These are phyloP conservation scores for Chrysolina americana DNA, from an alignment of 2,888 invertebrate genomes.

Conservation along the genomic window DNA sequence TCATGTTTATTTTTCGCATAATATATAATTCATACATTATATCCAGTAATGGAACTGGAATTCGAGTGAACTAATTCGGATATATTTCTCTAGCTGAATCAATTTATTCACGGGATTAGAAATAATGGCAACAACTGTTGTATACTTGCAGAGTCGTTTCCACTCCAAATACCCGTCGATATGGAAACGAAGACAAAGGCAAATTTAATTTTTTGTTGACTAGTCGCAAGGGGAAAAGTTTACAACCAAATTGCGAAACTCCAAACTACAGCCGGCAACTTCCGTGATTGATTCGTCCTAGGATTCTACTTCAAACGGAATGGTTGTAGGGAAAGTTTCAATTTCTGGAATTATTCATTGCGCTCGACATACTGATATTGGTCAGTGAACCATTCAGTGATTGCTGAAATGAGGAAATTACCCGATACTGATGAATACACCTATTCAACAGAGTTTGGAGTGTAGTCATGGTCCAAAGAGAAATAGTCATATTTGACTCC, in stretches of 20 bases:
- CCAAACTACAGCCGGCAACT: not conserved
- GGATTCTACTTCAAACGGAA: conserved; percentile 12
- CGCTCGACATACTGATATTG: conserved; percentile 16
- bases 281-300: conserved; percentile 9
- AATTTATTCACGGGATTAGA: not conserved
- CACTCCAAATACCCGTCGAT: conserved; percentile 29
- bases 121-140: not conserved
- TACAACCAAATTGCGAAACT: conserved; percentile 14
- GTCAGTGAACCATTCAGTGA: conserved; percentile 32
- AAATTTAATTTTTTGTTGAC: conserved; percentile 35
- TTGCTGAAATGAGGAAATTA: conserved; percentile 25
- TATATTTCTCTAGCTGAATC: not conserved
- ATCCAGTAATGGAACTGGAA: no score
- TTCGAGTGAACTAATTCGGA: not conserved
- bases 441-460: no score
- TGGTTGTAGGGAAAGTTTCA: not conserved
- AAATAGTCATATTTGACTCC: no score
- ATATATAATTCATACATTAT: no score
- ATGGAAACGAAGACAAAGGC: conserved; percentile 35
- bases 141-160: conserved; percentile 19
- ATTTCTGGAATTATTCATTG: conserved; percentile 5
- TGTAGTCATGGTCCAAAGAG: no score
- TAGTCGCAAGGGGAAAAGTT: conserved; percentile 11
- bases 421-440: not conserved
- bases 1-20: no score